A percentile compares a stretch with the other conserved stretches of the same genome.
phyloP scores from a whole-genome alignment of 2,888 invertebrate species.

The Cinara cedri region DNA sequence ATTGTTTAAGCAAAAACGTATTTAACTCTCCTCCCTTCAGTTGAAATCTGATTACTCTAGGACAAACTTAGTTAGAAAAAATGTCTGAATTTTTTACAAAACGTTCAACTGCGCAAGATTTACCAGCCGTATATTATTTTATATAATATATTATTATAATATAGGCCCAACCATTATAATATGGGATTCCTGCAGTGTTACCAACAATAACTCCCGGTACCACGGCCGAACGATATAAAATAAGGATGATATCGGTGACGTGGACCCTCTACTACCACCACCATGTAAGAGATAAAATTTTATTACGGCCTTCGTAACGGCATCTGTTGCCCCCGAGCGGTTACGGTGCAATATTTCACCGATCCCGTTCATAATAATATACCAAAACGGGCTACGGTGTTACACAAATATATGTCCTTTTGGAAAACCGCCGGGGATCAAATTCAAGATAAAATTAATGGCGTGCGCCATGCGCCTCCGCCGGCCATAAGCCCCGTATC shows the following conservation, averaged over 20 bases:
- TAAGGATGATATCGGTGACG: slow-evolving; percentile 8
- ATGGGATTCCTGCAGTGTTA: background rate
- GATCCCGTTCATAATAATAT: slow-evolving; percentile 43
- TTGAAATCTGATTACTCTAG: too few species aligned
- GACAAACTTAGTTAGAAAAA: too few species aligned
- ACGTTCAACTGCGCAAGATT: too few species aligned
- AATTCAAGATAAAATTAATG: slow-evolving; percentile 57
- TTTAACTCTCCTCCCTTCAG: too few species aligned
- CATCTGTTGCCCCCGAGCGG: slow-evolving; percentile 53
- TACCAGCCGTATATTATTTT: background rate
- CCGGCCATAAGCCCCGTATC: slow-evolving; percentile 34
- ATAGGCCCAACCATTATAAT: background rate
- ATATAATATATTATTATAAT: background rate
- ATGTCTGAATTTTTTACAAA: too few species aligned
- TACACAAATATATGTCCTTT: slow-evolving; percentile 54
- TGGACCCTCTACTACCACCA: background rate
- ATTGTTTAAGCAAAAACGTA: too few species aligned
- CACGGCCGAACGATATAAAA: slow-evolving; percentile 24
- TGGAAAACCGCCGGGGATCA: slow-evolving; percentile 56
- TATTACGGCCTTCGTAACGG: slow-evolving; percentile 52
- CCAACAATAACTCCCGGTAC: slow-evolving; percentile 9
- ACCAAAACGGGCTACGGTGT: background rate
- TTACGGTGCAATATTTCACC: slow-evolving; percentile 52
- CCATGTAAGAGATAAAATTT: slow-evolving; percentile 46
- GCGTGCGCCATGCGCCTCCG: background rate